Base-by-base conservation (phyloP, 2,113 vertebrate genomes). In the Nycticebus coucang region DNA sequence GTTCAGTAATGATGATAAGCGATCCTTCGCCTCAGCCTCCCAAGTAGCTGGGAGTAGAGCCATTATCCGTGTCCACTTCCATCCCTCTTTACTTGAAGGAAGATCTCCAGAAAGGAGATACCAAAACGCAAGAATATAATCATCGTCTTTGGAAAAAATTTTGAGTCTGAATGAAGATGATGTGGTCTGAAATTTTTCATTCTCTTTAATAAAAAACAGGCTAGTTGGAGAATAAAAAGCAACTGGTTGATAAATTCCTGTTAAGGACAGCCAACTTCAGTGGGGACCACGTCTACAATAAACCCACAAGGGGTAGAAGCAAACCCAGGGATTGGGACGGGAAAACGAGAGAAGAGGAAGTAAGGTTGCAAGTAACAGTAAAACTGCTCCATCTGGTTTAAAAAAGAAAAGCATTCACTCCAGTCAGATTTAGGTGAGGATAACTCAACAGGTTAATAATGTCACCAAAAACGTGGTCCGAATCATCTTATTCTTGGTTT, bases 201-300 rank as follows among this genome's bases (percentile, higher is more conserved):
- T 79, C 41, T 94, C 35, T 75, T 87, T 55, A 85, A 88, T 77
- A 35, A 85, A 91, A 91, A 83, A 24, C 37, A 12, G 84, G 17
- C 57, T 80, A 15, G 35, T 53, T 57, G 75, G 50, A 87, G 75
- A 92, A 68, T 28, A 33, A 84, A 79, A 86, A 94, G n/a, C 91
- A 85, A 81, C 26, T 35, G 10, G 33, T 55, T 77, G 28, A 66
- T 77, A 17, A 80, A 13, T 79, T 89, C 41, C 4, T 45, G 60
- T 71, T 50, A 80, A 50, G 41, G 22, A 82, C 19, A 96, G 79
- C 15, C 64, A 89, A 5, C 18, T 84, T 84, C 22, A 55, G 28
- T 33, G 60, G 41, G 59, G 33, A 17, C n/a, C 60, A 1, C 45
- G 8, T 72, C 62, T 91, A 60, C 75, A 71, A 64, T 35, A 87